These are phyloP conservation scores for Xestia ashworthii DNA, from an alignment of 2,888 invertebrate species.

Conservation along the genomic window DNA sequence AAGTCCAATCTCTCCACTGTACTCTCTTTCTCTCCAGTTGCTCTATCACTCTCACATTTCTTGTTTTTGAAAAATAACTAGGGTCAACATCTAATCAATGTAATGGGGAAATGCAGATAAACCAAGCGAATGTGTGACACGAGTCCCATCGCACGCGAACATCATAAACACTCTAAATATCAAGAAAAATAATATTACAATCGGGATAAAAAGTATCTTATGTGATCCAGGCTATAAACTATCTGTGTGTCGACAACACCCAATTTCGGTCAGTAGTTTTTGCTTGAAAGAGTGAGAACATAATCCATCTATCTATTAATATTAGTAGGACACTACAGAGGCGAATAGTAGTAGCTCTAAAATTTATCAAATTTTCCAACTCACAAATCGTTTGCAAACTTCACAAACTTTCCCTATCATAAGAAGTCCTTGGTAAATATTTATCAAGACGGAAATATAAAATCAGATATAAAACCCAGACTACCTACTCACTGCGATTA, in stretches of 20 bases:
- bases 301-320: neutral
- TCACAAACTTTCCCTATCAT: slow-evolving; percentile 10
- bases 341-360: neutral
- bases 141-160: too few species aligned
- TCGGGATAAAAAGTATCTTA: too few species aligned
- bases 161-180: neutral
- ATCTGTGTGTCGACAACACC: too few species aligned
- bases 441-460: slow-evolving; percentile 29
- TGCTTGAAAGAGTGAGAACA: too few species aligned
- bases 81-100: neutral
- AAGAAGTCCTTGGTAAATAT: slow-evolving; percentile 33
- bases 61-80: too few species aligned
- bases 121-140: neutral
- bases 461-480: slow-evolving; percentile 40
- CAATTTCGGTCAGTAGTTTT: too few species aligned
- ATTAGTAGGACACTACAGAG: neutral
- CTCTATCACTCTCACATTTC: too few species aligned
- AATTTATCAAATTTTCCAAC: slow-evolving; percentile 19
- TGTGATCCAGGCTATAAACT: too few species aligned
- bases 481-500: slow-evolving; percentile 39
- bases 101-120: neutral
- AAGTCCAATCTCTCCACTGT: neutral
- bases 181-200: neutral
- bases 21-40: neutral
- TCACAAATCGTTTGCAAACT: slow-evolving; percentile 14